Conservation (phyloP, 2,797 vertebrate species). For the Pseudochaenichthys georgianus region DNA sequence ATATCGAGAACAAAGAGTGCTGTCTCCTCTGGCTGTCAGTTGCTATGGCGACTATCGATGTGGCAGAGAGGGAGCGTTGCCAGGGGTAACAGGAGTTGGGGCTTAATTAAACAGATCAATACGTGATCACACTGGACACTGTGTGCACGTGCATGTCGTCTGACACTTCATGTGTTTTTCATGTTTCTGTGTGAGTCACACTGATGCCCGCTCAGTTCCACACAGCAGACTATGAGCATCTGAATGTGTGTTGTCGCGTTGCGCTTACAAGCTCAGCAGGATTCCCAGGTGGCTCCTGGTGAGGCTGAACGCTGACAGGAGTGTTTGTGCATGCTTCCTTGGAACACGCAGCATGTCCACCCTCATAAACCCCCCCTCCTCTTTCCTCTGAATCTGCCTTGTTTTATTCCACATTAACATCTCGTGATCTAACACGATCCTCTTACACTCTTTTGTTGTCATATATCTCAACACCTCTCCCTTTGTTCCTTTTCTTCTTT, state of each 20-base stretch:
- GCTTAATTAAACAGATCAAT: conserved; percentile 80
- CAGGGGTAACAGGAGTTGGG: conserved; percentile 76
- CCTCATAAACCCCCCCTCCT: conserved; percentile 32
- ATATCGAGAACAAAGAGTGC: conserved; percentile 60
- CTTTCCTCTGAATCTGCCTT: background rate
- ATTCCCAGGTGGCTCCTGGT: conserved; percentile 47
- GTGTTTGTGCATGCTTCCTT: conserved; percentile 49
- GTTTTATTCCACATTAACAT: conserved; percentile 15
- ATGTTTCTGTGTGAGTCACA: background rate
- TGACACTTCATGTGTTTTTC: conserved; percentile 15
- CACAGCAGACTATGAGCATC: background rate
- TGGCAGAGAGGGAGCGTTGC: conserved; percentile 79
- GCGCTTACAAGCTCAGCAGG: conserved; percentile 40
- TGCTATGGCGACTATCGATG: conserved; percentile 83
- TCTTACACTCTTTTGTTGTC: background rate
- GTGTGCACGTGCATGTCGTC: background rate
- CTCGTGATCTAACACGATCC: background rate
- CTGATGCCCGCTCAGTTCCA: background rate
- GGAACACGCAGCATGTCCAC: conserved; percentile 49
- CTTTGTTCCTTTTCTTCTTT: conserved; percentile 9
- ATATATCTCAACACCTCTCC: conserved; percentile 16
- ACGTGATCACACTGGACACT: conserved; percentile 42
- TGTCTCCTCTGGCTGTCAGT: conserved; percentile 73
- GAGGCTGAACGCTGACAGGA: conserved; percentile 39
- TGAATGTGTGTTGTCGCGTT: conserved; percentile 7